Base-by-base conservation (phyloP, 2,888 invertebrate genomes). In the Eilema griseolum region DNA sequence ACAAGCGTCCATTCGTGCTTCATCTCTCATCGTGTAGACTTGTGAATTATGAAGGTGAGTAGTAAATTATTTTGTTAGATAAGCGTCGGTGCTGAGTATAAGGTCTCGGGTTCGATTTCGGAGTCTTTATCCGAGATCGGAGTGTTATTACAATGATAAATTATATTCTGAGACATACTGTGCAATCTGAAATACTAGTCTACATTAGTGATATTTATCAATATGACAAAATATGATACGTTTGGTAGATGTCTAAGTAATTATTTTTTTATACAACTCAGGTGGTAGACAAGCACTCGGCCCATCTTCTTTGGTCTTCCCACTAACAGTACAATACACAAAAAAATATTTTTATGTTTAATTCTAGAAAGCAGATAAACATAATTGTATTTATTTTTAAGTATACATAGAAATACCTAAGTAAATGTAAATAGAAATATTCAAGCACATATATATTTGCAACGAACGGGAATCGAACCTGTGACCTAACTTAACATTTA, bases 1-100 rank as follows among this genome's bases (percentile, higher is more conserved):
- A 82, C 78, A 52, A 56, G 12, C 5, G 28, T 60, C 37, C 41
- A 60, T 66, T 66, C 33, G 26, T 60, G 12, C 26, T 41, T 66
- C 12, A 14, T 41, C n/a, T 37, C 12, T 41, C 24, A 8, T 33
- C n/a, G 5, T 5, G n/a, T 41, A 14, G 24, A 59, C 26, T 16
- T 65, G 26, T 26, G 12, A 26, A 26, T 37, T 60, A 16, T 3
- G 26, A 33, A 31, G 10, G 37, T 31, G 23, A 64, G 64, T 31
- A 64, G 52, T 14, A 28, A 52, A 46, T 28, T 41, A 26, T 26
- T 63, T 52, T 26, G 59, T 59, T 52, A n/a, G 52, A 52, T 20
- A 5, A 20, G 7, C 20, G 16, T 3, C 2, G n/a, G 52, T 10
- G 10, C 52, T 20, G 52, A 46, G 52, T 52, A n/a, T 5, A 10